These are phyloP conservation scores for Anoura caudifer DNA, from an alignment of 2,113 vertebrate species.

Conservation along the genomic window DNA sequence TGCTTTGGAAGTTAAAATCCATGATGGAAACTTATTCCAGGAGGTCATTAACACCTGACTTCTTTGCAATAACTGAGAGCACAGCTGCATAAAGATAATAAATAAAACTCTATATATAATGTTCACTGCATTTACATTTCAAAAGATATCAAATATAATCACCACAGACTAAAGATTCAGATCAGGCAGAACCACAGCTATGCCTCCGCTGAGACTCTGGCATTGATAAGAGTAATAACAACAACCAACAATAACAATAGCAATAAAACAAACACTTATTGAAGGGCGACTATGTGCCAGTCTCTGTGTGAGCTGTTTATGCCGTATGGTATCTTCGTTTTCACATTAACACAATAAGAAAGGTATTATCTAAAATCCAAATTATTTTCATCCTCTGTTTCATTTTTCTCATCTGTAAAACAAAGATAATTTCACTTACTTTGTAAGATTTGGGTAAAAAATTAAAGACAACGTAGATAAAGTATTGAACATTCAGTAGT, in stretches of 20 bases:
- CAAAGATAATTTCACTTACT: not conserved
- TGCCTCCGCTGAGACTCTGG: not conserved
- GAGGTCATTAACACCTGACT: constrained; percentile 5
- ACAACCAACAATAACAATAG: not conserved
- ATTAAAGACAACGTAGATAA: not conserved
- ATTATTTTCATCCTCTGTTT: not conserved
- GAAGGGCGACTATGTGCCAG: not conserved
- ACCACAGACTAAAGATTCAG: not conserved
- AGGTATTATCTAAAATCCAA: not conserved
- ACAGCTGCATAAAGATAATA: not conserved
- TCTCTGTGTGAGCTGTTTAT: not conserved
- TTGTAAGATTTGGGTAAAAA: not conserved
- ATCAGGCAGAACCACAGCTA: not conserved
- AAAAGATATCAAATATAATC: not conserved
- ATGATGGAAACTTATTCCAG: not conserved
- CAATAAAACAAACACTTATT: not conserved
- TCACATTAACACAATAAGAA: not conserved
- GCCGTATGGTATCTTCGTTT: not conserved
- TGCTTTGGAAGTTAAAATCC: not conserved
- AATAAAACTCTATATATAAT: not conserved
- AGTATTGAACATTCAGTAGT: not conserved
- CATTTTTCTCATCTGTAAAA: not conserved
- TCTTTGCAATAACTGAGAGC: not conserved
- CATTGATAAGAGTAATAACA: not conserved
- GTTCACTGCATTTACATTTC: not conserved